Conservation (phyloP, 2,797 vertebrate genomes). For the Clamator glandarius region DNA sequence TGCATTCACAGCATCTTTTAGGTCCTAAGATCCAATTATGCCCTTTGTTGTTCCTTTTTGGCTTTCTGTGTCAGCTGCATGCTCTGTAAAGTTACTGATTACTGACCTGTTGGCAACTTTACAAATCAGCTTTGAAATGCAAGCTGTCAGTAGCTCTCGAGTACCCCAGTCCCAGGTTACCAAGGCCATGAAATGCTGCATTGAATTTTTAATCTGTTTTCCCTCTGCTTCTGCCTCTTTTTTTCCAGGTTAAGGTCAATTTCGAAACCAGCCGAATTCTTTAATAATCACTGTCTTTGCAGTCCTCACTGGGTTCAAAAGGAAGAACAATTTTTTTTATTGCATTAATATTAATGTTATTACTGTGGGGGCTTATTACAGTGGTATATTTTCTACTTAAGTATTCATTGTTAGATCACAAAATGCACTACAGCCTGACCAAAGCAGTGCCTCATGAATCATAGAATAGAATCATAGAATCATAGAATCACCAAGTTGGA, state of each 20-base stretch:
- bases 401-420: slow-evolving; percentile 58
- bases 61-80: slow-evolving; percentile 56
- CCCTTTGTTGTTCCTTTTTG: slow-evolving; percentile 34
- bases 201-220: slow-evolving; percentile 70
- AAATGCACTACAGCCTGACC: not conserved
- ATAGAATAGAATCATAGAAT: too few relatives aligned
- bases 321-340: slow-evolving; percentile 44
- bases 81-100: slow-evolving; percentile 61
- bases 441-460: slow-evolving; percentile 7
- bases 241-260: slow-evolving; percentile 72
- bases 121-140: slow-evolving; percentile 53
- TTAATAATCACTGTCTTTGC: slow-evolving; percentile 55
- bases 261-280: slow-evolving; percentile 51
- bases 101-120: slow-evolving; percentile 58
- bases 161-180: slow-evolving; percentile 44
- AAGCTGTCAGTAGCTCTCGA: slow-evolving; percentile 25
- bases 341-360: slow-evolving; percentile 73
- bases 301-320: slow-evolving; percentile 56
- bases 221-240: slow-evolving; percentile 39
- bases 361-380: slow-evolving; percentile 64
- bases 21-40: slow-evolving; percentile 9
- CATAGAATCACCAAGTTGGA: too few relatives aligned
- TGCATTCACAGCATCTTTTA: slow-evolving; percentile 57
- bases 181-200: slow-evolving; percentile 33
- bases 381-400: slow-evolving; percentile 68